Conservation (phyloP, 1,140 invertebrate species). For the Vollenhovia emeryi region DNA sequence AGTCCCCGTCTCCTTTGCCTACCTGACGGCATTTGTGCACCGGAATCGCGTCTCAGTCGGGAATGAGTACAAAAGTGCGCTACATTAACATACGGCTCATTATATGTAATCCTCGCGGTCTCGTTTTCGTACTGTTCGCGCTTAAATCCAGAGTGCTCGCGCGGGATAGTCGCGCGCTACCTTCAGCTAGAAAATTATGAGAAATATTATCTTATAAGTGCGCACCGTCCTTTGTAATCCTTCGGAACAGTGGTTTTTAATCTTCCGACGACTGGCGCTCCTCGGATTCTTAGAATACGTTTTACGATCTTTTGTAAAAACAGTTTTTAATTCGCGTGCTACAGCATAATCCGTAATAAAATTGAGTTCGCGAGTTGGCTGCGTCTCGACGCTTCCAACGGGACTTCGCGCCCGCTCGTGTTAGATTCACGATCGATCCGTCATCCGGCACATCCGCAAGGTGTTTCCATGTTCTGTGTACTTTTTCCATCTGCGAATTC, state of each 20-base stretch:
- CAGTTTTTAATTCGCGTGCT: not conserved
- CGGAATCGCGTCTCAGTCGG: not conserved
- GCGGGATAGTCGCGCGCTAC: not conserved
- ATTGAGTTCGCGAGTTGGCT: not conserved
- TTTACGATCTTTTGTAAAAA: not conserved
- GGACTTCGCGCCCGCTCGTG: not conserved
- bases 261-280: not conserved
- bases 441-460: not conserved
- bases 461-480: not conserved
- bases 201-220: conserved; percentile 7
- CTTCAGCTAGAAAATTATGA: conserved; percentile 16
- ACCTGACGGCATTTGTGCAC: not conserved
- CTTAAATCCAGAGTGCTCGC: conserved; percentile 4
- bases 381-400: not conserved
- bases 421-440: not conserved
- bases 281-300: not conserved
- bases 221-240: not conserved
- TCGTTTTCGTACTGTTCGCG: not conserved
- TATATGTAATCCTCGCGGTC: conserved; percentile 13
- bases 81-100: conserved; percentile 22
- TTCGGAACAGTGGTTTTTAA: not conserved
- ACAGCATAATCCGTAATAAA: not conserved
- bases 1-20: conserved; percentile 23
- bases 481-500: not conserved
- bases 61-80: conserved; percentile 19